Percentiles rank a stretch among this genome's conserved stretches.
Evolutionary conservation across 1,140 invertebrate genomes (phyloP).

Genomic region (Drosophila tsacasi): DNA sequence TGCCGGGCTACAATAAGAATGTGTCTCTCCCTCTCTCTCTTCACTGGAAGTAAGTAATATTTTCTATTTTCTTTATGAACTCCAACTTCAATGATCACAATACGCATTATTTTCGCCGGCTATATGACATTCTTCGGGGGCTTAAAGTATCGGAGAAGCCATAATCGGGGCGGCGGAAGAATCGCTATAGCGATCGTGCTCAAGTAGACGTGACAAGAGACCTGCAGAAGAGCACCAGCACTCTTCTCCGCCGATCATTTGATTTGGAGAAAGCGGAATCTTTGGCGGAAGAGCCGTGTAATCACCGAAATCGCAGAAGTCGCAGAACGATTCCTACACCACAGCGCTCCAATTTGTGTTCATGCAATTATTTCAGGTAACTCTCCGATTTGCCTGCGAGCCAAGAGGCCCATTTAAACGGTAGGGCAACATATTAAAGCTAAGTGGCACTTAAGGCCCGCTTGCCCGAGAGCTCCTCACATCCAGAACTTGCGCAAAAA

Average conservation of each 20-base stretch:
- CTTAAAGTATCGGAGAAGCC: conserved; percentile 26
- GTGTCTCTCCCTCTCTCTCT: background rate
- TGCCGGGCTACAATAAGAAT: conserved; percentile 38
- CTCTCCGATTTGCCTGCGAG: conserved; percentile 55
- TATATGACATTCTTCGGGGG: conserved; percentile 45
- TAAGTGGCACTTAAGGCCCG: conserved; percentile 67
- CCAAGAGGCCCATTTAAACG: conserved; percentile 63
- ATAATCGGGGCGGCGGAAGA: conserved; percentile 23
- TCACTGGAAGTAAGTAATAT: conserved; percentile 22
- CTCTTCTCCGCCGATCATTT: conserved; percentile 26
- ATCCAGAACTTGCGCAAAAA: conserved; percentile 74
- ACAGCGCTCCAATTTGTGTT: conserved; percentile 73
- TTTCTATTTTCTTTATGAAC: conserved; percentile 49
- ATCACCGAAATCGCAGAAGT: conserved; percentile 28
- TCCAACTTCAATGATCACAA: conserved; percentile 49
- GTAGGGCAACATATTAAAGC: conserved; percentile 73
- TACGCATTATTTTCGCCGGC: conserved; percentile 51
- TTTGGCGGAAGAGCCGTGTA: conserved; percentile 25
- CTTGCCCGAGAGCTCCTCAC: conserved; percentile 44
- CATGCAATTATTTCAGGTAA: conserved; percentile 75
- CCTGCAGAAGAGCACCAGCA: background rate
- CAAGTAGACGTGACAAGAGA: conserved; percentile 51
- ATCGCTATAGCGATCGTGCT: conserved; percentile 33
- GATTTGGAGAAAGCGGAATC: conserved; percentile 63
- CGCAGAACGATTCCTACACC: conserved; percentile 67